Evolutionary conservation across 1,140 invertebrate genomes (phyloP), one percentile per base, ranked within the genome.

Genomic region (Cyclargus thomasi): DNA sequence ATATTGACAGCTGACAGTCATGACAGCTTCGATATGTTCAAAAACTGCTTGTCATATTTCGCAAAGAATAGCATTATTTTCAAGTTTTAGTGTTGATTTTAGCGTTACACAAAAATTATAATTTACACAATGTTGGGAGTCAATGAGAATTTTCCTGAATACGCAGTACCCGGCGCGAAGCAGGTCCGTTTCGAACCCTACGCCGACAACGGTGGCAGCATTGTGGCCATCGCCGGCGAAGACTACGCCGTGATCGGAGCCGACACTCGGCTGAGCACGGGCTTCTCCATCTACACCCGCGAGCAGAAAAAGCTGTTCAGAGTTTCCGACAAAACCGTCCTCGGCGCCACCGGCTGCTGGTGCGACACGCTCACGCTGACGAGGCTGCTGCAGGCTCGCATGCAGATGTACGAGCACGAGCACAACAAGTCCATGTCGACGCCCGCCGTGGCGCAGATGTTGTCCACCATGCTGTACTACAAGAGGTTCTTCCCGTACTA

Each of bases 401-500:
- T 99, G 93, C 92, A 99, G 94, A 97, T 98, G 94, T 99, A 99
- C 80, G 92, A 96, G 71, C 97, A 99, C 87, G 97, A 99, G 67
- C 98, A 99, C 89, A 95, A 97, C 77, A 98, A 97, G 85, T 92
- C 94, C 3, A 99, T 99, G 97, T 93, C 95, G 2, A 98, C 98
- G 0, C 93, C 95, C 69, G 97, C 99, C 11, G 93, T 97, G 16
- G 97, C 98, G 16, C 97, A 99, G 89, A 96, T 99, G 95, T 86
- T 99, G 1, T 97, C 98, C 0, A 98, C 96, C 6, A 96, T 99
- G 92, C 91, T 99, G 68, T 99, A 99, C 84, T 96, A 98, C 79
- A 97, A 97, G 76, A 93, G 99, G 70, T 99, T 99, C 86, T 99
- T 99, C 88, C 99, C 99, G 0, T 99, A 99, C 84, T 99, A 99